Evolutionary conservation across 1,140 invertebrate species (phyloP), one percentile per base, ranked within the genome.

Genomic region (Phortica variegata): DNA sequence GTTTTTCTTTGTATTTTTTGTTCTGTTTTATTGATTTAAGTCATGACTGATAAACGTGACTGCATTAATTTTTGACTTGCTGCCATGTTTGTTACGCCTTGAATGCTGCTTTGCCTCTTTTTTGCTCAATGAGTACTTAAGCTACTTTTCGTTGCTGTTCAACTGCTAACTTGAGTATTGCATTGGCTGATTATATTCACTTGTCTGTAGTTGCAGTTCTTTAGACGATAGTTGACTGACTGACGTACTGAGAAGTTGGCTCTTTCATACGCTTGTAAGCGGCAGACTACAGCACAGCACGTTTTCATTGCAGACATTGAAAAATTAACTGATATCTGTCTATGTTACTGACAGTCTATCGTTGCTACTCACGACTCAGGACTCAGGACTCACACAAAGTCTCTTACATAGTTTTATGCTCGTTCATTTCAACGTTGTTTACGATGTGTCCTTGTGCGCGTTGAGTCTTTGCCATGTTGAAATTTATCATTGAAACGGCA

Each of bases 241-340:
- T 34, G n/a, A n/a, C n/a, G n/a, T n/a, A n/a, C n/a, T n/a, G n/a
- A n/a, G n/a, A n/a, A n/a, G n/a, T 34, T 15, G 33, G 12, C 33
- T 34, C 5, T 15, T 34, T 34, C 33, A 34, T n/a, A n/a, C 36
- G 36, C 36, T 10, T 26, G 23, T 5, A 26, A n/a, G n/a, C 23
- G n/a, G 23, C 10, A 5, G 23, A 26, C 23, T 26, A 26, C 10
- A 26, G 23, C 36, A 19, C 7, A 10, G 17, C 61, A 34, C 32
- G 32, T 34, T 34, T 34, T 34, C 13, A 50, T 56, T 58, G 56
- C 49, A 60, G 61, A 65, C 61, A 65, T 65, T 65, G 61, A 65
- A 65, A 65, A 65, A 65, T 65, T 65, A 65, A 65, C 61, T 61
- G 55, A 65, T 65, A 65, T 65, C 61, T 65, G 55, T 65, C 61